Conservation (phyloP, 2,888 invertebrate species). For the Dryococelus australis region DNA sequence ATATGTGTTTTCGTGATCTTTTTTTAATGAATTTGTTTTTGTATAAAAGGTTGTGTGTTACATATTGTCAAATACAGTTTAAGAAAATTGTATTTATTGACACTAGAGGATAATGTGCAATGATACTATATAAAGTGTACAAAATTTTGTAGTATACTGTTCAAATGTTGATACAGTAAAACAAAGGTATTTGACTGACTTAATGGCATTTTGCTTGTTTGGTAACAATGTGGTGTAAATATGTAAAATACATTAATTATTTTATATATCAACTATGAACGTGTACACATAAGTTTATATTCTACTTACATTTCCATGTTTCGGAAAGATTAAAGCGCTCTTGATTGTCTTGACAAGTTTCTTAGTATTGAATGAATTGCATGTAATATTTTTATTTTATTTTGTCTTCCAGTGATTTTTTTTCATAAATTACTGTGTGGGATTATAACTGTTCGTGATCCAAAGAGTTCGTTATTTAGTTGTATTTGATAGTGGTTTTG, state of each 20-base stretch:
- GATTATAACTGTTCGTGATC: background rate
- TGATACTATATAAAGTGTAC: background rate
- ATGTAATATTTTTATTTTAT: background rate
- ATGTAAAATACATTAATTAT: constrained; percentile 1
- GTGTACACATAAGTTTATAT: background rate
- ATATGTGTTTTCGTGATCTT: background rate
- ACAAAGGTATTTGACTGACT: background rate
- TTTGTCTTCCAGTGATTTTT: no score
- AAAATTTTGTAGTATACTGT: background rate
- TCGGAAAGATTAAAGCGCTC: background rate
- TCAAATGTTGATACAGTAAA: background rate
- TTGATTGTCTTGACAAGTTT: background rate
- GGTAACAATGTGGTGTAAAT: background rate
- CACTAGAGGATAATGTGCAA: background rate
- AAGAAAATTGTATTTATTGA: background rate
- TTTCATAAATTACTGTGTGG: background rate
- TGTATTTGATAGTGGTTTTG: background rate
- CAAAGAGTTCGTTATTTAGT: background rate
- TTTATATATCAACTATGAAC: background rate
- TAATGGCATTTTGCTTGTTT: background rate
- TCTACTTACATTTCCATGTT: background rate
- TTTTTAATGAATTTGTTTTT: background rate
- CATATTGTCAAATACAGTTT: background rate
- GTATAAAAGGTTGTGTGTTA: background rate
- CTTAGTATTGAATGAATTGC: background rate